Percentiles rank a stretch among this genome's conserved stretches.
phyloP scores from a whole-genome alignment of 2,888 invertebrate species.

The Cistogaster globosa region DNA sequence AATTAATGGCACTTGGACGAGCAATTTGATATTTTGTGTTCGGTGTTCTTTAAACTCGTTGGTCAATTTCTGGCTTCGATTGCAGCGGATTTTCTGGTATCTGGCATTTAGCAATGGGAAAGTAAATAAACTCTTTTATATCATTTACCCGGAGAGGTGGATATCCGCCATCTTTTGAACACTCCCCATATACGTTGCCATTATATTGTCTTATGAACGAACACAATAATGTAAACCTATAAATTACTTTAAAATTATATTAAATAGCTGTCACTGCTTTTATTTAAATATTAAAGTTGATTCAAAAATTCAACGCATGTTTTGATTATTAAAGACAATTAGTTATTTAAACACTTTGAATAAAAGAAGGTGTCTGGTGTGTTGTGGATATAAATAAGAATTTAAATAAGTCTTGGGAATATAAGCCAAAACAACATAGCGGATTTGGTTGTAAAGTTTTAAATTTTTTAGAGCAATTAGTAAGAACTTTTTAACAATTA shows the following conservation, averaged over 20 bases:
- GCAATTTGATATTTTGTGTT: too few relatives aligned
- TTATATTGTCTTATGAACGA: too few relatives aligned
- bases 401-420: conserved; percentile 42
- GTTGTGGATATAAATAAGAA: conserved; percentile 23
- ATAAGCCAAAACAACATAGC: not conserved
- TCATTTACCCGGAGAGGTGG: too few relatives aligned
- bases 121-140: too few relatives aligned
- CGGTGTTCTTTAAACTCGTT: too few relatives aligned
- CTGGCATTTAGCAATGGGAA: too few relatives aligned
- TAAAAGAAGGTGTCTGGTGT: not conserved
- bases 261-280: conserved; percentile 22
- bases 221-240: conserved; percentile 41
- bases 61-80: too few relatives aligned
- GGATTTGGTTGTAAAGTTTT: not conserved
- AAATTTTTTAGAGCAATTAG: not conserved
- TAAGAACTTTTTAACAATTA: not conserved
- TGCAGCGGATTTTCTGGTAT: too few relatives aligned
- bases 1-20: too few relatives aligned
- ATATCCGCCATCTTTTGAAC: too few relatives aligned
- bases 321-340: conserved; percentile 65
- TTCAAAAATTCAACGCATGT: conserved; percentile 52
- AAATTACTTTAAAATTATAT: conserved; percentile 55
- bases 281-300: conserved; percentile 19
- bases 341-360: conserved; percentile 40
- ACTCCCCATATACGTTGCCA: too few relatives aligned